Evolutionary conservation across 2,797 vertebrate genomes (phyloP).

Genomic region (Onychomys arenicola): DNA sequence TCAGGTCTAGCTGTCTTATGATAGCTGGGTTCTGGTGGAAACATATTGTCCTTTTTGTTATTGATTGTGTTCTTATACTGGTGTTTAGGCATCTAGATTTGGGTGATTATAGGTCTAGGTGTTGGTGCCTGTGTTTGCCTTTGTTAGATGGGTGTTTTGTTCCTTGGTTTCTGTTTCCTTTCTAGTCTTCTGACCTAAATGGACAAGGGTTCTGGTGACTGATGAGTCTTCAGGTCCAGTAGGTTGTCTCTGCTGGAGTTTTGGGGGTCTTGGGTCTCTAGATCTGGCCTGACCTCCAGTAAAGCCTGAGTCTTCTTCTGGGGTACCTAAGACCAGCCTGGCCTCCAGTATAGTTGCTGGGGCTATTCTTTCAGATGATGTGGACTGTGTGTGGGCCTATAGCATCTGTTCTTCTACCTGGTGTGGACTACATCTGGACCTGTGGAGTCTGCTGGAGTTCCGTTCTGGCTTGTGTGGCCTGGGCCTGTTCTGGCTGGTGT

Average conservation of each 20-base stretch:
- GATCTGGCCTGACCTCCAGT: not conserved
- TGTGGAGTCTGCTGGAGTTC: not conserved
- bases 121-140: too few relatives aligned
- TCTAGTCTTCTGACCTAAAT: too few relatives aligned
- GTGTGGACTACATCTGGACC: not conserved
- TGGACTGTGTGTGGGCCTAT: not conserved
- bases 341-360: not conserved
- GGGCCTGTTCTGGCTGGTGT: not conserved
- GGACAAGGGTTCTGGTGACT: not conserved
- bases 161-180: too few relatives aligned
- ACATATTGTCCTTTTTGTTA: too few relatives aligned
- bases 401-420: not conserved
- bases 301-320: not conserved
- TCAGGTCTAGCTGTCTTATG: too few relatives aligned
- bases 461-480: not conserved
- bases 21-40: too few relatives aligned
- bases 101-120: too few relatives aligned
- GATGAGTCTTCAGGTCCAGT: not conserved
- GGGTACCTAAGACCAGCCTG: not conserved
- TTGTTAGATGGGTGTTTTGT: too few relatives aligned
- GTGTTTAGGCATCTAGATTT: too few relatives aligned
- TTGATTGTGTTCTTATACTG: too few relatives aligned
- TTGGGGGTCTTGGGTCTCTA: not conserved
- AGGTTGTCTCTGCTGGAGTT: too few relatives aligned
- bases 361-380: not conserved